Percentiles rank a stretch among this genome's conserved stretches.
phyloP scores from a whole-genome alignment of 2,888 invertebrate genomes.

The Monopis laevigella region DNA sequence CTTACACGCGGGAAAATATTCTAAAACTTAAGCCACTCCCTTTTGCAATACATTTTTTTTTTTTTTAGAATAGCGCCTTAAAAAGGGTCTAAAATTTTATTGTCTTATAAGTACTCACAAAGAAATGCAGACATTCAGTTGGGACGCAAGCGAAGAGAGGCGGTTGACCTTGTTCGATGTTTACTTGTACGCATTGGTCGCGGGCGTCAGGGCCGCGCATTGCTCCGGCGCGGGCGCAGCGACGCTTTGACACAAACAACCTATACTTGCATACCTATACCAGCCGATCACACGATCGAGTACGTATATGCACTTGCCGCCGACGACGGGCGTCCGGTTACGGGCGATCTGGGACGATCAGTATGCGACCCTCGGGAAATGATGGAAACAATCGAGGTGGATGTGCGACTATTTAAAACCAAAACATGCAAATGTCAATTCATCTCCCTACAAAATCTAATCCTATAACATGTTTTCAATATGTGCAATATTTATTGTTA shows the following conservation, averaged over 20 bases:
- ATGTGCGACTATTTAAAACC: no score
- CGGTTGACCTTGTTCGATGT: slow-evolving; percentile 55
- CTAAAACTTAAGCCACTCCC: slow-evolving; percentile 9
- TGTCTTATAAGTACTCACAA: neutral
- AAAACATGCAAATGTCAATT: no score
- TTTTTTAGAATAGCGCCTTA: no score
- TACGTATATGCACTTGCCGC: slow-evolving; percentile 45
- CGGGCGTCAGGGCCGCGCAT: slow-evolving; percentile 52
- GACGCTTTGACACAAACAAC: slow-evolving; percentile 60
- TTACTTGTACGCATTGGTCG: slow-evolving; percentile 50
- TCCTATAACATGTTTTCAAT: no score
- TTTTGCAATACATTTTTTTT: no score
- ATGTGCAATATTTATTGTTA: no score
- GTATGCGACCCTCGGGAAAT: no score
- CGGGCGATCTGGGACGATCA: slow-evolving; percentile 26
- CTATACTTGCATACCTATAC: slow-evolving; percentile 38
- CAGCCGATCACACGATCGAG: slow-evolving; percentile 24
- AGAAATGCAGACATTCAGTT: slow-evolving; percentile 8
- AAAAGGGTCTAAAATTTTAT: neutral
- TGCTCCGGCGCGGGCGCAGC: slow-evolving; percentile 38
- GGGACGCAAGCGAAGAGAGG: slow-evolving; percentile 24
- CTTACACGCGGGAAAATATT: slow-evolving; percentile 11
- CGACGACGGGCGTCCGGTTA: slow-evolving; percentile 44
- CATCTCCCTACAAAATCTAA: no score
- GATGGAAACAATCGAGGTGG: no score